Evolutionary conservation across 2,113 vertebrate genomes (phyloP).

Genomic region (Charadrius vociferus): DNA sequence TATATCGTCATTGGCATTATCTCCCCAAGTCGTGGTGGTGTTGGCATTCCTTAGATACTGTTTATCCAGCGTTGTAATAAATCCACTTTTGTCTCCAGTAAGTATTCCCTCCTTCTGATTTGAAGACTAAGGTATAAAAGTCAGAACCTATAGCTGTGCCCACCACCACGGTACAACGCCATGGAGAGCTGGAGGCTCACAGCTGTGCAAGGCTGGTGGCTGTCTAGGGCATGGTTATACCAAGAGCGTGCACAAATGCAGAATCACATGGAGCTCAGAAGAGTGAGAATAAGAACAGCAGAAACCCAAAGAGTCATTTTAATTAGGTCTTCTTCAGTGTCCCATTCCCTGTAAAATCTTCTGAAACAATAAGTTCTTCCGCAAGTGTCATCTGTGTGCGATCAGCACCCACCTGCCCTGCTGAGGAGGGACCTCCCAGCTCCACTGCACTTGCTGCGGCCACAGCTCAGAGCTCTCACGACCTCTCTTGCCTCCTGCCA

Average conservation of each 20-base stretch:
- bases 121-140: not conserved
- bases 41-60: not conserved
- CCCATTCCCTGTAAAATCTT: not conserved
- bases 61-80: not conserved
- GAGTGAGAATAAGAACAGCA: not conserved
- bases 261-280: not conserved
- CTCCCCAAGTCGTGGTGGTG: not conserved
- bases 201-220: not conserved
- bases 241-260: not conserved
- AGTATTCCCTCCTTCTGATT: not conserved
- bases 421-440: not conserved
- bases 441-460: not conserved
- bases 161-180: not conserved
- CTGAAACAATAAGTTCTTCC: not conserved
- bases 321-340: not conserved
- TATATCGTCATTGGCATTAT: fast-evolving
- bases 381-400: not conserved
- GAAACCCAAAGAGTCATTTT: not conserved
- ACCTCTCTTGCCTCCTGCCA: too few species aligned
- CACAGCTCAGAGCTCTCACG: not conserved
- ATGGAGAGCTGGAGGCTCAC: not conserved
- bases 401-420: not conserved
- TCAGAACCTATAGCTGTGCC: not conserved
- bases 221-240: not conserved
- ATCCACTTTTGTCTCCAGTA: not conserved